Conservation (phyloP, 2,888 invertebrate genomes). For the Julus scanicus region DNA sequence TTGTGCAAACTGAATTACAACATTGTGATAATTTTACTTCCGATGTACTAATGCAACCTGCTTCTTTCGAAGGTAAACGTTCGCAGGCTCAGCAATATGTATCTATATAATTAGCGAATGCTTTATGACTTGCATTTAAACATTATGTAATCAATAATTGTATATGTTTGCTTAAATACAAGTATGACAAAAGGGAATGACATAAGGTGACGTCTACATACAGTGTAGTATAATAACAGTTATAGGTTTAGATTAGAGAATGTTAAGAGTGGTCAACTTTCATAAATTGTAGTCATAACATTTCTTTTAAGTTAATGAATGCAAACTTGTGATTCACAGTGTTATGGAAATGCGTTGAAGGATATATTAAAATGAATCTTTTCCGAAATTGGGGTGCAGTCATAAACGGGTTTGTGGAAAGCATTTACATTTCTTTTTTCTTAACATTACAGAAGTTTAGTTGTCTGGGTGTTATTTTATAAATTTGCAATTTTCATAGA, state of each 20-base stretch:
- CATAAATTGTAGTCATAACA: neutral
- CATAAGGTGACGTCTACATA: neutral
- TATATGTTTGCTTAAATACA: too few species aligned
- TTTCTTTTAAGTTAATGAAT: neutral
- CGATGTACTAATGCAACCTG: too few species aligned
- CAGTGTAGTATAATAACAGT: neutral
- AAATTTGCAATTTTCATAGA: neutral
- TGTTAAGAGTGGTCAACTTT: too few species aligned
- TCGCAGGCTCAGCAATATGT: too few species aligned
- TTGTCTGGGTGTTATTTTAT: neutral
- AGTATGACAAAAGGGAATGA: too few species aligned
- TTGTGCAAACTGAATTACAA: neutral
- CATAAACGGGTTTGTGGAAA: neutral
- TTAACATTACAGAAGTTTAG: neutral
- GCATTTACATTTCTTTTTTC: neutral
- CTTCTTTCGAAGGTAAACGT: too few species aligned
- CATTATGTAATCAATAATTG: too few species aligned
- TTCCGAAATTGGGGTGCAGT: neutral
- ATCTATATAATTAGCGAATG: too few species aligned
- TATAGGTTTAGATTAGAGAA: neutral
- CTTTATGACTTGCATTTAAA: too few species aligned
- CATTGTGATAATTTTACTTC: neutral
- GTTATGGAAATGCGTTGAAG: neutral
- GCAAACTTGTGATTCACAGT: neutral
- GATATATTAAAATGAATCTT: neutral